These are phyloP conservation scores for Cosmia pyralina DNA, from an alignment of 2,888 invertebrate genomes.

Conservation along the genomic window DNA sequence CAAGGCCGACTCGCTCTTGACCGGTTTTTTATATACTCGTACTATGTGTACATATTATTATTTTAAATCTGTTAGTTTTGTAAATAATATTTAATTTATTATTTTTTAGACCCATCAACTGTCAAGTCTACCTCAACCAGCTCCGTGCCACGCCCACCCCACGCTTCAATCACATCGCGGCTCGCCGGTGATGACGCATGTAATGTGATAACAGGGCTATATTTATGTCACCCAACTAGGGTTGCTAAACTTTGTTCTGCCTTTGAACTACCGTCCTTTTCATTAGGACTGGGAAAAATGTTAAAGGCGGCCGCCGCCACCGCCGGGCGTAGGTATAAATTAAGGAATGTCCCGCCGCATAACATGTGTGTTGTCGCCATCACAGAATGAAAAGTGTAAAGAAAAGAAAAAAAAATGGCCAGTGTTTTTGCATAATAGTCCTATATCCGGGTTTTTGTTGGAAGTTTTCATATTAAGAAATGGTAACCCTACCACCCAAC, in stretches of 20 bases:
- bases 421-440: neutral
- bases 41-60: too few species aligned
- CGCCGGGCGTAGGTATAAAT: too few species aligned
- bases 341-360: too few species aligned
- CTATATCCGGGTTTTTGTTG: neutral
- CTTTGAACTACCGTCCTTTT: neutral
- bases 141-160: slow-evolving; percentile 65
- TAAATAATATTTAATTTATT: neutral
- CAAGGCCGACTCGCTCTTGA: too few species aligned
- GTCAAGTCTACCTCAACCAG: slow-evolving; percentile 14
- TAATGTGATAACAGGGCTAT: slow-evolving; percentile 40
- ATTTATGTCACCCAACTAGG: slow-evolving; percentile 52
- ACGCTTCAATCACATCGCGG: slow-evolving; percentile 63
- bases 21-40: too few species aligned
- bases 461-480: neutral
- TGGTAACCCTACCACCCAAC: slow-evolving; percentile 25
- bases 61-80: too few species aligned
- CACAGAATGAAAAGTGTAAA: too few species aligned
- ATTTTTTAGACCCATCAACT: slow-evolving; percentile 12
- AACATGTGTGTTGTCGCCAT: too few species aligned
- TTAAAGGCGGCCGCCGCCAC: too few species aligned
- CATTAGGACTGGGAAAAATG: neutral
- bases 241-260: neutral
- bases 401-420: too few species aligned
- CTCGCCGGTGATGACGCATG: slow-evolving; percentile 59